phyloP scores from a whole-genome alignment of 2,888 invertebrate species.

The Sarcophaga rosellei region DNA sequence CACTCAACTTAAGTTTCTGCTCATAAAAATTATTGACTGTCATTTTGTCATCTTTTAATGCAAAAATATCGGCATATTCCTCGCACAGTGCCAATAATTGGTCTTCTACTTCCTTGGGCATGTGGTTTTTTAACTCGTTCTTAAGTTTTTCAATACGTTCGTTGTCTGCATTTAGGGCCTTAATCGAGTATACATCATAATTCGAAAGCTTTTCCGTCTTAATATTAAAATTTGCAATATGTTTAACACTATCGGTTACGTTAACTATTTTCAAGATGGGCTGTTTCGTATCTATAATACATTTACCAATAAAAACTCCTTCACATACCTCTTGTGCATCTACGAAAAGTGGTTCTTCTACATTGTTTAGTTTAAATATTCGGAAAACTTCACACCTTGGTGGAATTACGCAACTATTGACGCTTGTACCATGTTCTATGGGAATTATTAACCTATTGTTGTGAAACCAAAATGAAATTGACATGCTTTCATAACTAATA shows the following conservation, averaged over 20 bases:
- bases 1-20: constrained; percentile 6
- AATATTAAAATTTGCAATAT: background rate
- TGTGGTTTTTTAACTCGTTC: background rate
- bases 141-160: background rate
- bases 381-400: background rate
- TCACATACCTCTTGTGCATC: background rate
- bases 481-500: background rate
- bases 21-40: constrained; percentile 39
- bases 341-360: background rate
- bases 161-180: background rate
- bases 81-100: constrained; percentile 32
- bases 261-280: background rate
- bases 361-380: background rate
- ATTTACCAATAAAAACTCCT: background rate
- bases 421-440: background rate
- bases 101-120: constrained; percentile 14
- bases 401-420: background rate
- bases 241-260: background rate
- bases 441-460: background rate
- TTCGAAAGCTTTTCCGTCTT: constrained; percentile 1
- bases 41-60: constrained; percentile 35
- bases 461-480: too few species aligned
- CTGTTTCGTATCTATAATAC: background rate
- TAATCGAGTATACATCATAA: constrained; percentile 29
- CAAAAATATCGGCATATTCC: constrained; percentile 40